Conservation (phyloP, 1,140 invertebrate species). For the Phocides pigmalion region DNA sequence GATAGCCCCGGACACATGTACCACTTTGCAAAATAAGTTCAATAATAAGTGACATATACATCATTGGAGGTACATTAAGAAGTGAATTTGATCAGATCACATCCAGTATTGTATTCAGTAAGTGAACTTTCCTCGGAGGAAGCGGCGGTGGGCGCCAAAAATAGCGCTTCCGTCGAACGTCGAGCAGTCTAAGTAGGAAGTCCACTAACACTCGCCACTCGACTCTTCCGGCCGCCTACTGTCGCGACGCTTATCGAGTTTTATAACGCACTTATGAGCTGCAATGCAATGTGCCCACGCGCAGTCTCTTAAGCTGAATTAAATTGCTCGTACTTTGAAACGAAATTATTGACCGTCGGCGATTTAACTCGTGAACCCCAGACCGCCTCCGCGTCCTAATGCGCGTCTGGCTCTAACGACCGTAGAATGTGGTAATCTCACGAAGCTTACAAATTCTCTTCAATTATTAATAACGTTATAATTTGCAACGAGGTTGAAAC, state of each 20-base stretch:
- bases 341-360: conserved; percentile 65
- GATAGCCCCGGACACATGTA: no score
- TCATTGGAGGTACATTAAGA: no score
- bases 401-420: conserved; percentile 32
- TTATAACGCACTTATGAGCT: conserved; percentile 76
- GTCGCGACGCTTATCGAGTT: conserved; percentile 76
- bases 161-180: conserved; percentile 77
- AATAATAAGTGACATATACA: no score
- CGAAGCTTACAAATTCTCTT: no score
- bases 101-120: conserved; percentile 56
- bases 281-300: conserved; percentile 73
- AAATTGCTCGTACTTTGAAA: conserved; percentile 73
- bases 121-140: conserved; percentile 77
- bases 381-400: conserved; percentile 16
- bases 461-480: no score
- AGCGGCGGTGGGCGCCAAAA: conserved; percentile 77
- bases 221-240: conserved; percentile 78
- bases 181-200: conserved; percentile 78
- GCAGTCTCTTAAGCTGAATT: conserved; percentile 73
- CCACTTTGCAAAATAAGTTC: no score
- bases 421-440: conserved; percentile 4
- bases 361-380: conserved; percentile 50
- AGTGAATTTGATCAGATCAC: conserved; percentile 42
- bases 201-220: conserved; percentile 69
- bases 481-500: no score